Conservation (phyloP, 1,140 invertebrate genomes). For the Palaemon carinicauda region DNA sequence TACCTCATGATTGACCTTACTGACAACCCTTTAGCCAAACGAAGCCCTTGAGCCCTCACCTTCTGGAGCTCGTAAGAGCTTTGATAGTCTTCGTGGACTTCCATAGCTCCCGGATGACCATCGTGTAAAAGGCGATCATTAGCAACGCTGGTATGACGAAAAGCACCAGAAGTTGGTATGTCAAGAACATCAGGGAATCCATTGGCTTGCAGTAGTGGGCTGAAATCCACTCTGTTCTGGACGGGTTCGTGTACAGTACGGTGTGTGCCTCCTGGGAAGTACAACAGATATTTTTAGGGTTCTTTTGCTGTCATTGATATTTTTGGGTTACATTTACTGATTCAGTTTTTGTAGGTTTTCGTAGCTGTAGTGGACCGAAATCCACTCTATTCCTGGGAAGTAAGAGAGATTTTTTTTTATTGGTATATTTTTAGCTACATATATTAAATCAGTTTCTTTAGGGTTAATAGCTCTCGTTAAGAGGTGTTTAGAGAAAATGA, state of each 20-base stretch:
- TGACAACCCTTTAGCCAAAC: too few species aligned
- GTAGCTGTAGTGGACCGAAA: too few species aligned
- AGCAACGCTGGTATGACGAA: constrained; percentile 67
- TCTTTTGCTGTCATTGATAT: background rate
- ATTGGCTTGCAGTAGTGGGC: constrained; percentile 55
- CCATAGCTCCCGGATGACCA: constrained; percentile 70
- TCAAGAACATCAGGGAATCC: constrained; percentile 63
- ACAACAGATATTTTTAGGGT: too few species aligned
- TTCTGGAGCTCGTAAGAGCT: constrained; percentile 63
- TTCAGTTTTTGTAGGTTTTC: too few species aligned
- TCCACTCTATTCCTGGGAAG: too few species aligned
- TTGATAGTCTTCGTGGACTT: constrained; percentile 67
- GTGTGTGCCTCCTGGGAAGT: constrained; percentile 41
- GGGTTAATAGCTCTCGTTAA: too few species aligned
- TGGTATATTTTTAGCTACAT: too few species aligned
- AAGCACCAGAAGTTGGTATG: constrained; percentile 68
- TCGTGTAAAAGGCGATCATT: constrained; percentile 69
- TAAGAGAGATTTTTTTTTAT: too few species aligned
- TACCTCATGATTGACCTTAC: too few species aligned
- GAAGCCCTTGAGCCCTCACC: constrained; percentile 27
- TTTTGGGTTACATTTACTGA: background rate
- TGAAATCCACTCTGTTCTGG: constrained; percentile 23
- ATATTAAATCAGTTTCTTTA: too few species aligned
- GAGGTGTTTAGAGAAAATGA: too few species aligned
- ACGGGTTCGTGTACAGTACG: constrained; percentile 44